Evolutionary conservation across 1,140 invertebrate species (phyloP).

Genomic region (Cataglyphis hispanica): DNA sequence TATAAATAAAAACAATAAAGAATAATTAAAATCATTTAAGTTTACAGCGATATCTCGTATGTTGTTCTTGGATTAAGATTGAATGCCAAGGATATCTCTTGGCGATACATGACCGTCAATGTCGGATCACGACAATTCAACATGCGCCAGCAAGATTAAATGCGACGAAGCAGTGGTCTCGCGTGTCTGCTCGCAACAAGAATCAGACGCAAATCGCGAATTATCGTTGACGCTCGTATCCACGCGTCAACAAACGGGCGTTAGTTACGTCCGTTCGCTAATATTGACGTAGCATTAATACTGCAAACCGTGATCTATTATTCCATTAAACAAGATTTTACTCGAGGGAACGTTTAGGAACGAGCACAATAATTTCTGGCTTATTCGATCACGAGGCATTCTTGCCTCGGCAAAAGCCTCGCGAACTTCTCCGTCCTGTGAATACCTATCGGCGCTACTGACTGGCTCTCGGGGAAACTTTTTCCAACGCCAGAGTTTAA

Average conservation of each 20-base stretch:
- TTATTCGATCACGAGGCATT: conserved; percentile 32
- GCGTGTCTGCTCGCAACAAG: conserved; percentile 30
- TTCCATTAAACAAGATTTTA: conserved; percentile 66
- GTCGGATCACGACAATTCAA: background rate
- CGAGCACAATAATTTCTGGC: conserved; percentile 57
- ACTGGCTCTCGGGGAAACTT: conserved; percentile 36
- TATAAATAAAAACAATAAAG: no score
- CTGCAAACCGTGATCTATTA: conserved; percentile 59
- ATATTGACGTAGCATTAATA: conserved; percentile 62
- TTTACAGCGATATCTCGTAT: background rate
- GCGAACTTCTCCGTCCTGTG: conserved; percentile 38
- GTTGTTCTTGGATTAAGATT: background rate
- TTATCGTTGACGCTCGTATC: conserved; percentile 38
- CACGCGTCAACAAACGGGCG: conserved; percentile 41
- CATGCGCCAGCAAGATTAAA: conserved; percentile 26
- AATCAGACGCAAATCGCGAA: conserved; percentile 53
- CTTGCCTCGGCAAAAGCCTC: background rate
- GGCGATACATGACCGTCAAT: background rate
- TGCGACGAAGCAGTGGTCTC: background rate
- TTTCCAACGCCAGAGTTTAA: conserved; percentile 47
- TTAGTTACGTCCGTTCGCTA: conserved; percentile 46
- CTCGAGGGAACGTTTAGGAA: conserved; percentile 39
- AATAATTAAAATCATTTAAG: background rate
- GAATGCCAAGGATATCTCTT: background rate
- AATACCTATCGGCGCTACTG: conserved; percentile 15